Conservation (phyloP, 1,140 invertebrate species). For the Dinothrombium tinctorium region DNA sequence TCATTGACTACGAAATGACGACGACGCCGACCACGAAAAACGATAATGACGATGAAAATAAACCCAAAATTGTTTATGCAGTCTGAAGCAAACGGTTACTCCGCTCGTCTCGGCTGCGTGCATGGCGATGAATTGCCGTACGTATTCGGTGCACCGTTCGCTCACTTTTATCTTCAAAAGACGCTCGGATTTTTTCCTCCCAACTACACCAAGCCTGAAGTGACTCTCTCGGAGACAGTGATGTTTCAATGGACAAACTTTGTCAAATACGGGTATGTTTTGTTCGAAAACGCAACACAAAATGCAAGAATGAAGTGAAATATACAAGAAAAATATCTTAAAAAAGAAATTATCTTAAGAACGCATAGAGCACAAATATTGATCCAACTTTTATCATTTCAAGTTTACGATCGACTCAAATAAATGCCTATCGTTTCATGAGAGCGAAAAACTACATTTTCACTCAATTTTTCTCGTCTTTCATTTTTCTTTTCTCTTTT, state of each 20-base stretch:
- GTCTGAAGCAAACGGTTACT: background rate
- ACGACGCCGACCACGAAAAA: too few species aligned
- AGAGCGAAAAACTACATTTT: too few species aligned
- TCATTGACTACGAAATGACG: too few species aligned
- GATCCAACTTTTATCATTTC: too few species aligned
- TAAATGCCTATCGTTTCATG: too few species aligned
- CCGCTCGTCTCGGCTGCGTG: conserved; percentile 36
- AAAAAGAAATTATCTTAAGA: too few species aligned
- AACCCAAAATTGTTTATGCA: too few species aligned
- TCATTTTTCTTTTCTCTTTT: too few species aligned
- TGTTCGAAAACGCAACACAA: background rate
- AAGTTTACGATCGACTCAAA: too few species aligned
- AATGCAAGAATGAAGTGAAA: background rate
- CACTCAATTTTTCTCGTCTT: background rate
- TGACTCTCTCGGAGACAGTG: conserved; percentile 62
- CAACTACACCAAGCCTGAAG: conserved; percentile 72
- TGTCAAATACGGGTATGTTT: conserved; percentile 40
- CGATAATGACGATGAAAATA: too few species aligned
- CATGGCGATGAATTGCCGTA: conserved; percentile 77
- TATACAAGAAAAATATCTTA: background rate
- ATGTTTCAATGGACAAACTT: conserved; percentile 94
- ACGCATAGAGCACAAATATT: too few species aligned
- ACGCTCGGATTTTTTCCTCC: background rate
- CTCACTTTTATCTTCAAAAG: conserved; percentile 1
- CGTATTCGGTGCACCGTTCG: conserved; percentile 62